Evolutionary conservation across 1,140 invertebrate genomes (phyloP).

Genomic region (Zaprionus ornatus): DNA sequence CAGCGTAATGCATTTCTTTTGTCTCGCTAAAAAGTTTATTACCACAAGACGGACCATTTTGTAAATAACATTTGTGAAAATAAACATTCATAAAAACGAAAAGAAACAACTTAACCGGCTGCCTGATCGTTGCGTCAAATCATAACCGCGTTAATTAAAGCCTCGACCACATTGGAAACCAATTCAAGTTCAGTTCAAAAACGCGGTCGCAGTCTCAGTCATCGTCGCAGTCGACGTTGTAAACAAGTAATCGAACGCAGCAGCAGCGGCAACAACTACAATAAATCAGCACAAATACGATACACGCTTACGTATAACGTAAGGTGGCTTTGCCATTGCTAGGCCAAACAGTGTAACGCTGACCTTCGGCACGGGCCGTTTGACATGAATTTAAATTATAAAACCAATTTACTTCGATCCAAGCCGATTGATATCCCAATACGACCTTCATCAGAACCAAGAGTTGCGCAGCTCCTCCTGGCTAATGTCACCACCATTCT

Average conservation of each 20-base stretch:
- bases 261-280: constrained; percentile 29
- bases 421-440: constrained; percentile 51
- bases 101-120: constrained; percentile 21
- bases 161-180: constrained; percentile 45
- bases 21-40: constrained; percentile 5
- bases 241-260: constrained; percentile 28
- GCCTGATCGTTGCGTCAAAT: constrained; percentile 57
- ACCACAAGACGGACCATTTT: background rate
- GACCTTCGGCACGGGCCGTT: constrained; percentile 39
- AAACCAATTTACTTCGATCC: constrained; percentile 7
- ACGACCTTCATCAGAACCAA: constrained; percentile 53
- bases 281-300: constrained; percentile 25
- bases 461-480: background rate
- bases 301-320: constrained; percentile 35
- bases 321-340: constrained; percentile 10
- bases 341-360: constrained; percentile 19
- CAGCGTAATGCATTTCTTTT: background rate
- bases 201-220: constrained; percentile 5
- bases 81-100: constrained; percentile 1
- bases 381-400: constrained; percentile 49
- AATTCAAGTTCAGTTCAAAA: constrained; percentile 71
- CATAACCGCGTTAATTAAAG: constrained; percentile 45
- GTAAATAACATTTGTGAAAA: constrained; percentile 6
- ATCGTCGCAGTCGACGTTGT: background rate
- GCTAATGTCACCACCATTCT: background rate